Base-by-base conservation (phyloP, 2,113 vertebrate genomes). In the Phainopepla nitens region DNA sequence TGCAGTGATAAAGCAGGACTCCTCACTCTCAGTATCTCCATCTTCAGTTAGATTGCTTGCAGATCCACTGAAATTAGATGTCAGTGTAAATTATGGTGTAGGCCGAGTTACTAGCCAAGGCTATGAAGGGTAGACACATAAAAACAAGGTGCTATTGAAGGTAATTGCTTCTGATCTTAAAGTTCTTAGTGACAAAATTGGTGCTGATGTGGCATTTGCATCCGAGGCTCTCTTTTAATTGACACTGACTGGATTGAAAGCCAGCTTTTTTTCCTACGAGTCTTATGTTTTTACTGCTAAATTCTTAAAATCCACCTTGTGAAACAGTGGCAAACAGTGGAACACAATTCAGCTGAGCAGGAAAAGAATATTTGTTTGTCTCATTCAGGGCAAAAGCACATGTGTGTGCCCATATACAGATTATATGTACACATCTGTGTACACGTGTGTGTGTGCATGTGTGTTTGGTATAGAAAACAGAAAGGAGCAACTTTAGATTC, bases 31-130 rank as follows among this genome's bases (percentile, higher is more conserved):
- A 70, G 96, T 97, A 97, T 97, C 98, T 98, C 97, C 97, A 98
- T 98, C 98, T 98, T 98, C 97, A 94, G 96, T 94, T 98, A 98
- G 98, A 98, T 98, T 98, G 97, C 96, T 97, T 97, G 98, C 97
- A 98, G 98, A 98, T 98, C 98, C 96, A 91, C 98, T 97, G 98
- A 99, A 99, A 99, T 99, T 98, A 99, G 98, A 98, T 99, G 99
- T 99, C 99, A 99, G 97, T 98, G 98, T 98, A 98, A 98, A 99
- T 99, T 99, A 99, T 97, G 97, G 97, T 93, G 79, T 93, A 98
- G 97, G 97, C 98, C 78, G 94, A 97, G 98, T 97, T 97, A 97
- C 97, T 96, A 97, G 97, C 96, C 95, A 96, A 97, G 90, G 84
- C 97, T 98, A 97, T 98, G 98, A 97, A 97, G 94, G 96, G 97